These are phyloP conservation scores for Odontocolon sp. DNA, from an alignment of 2,888 invertebrate genomes.

Conservation along the genomic window DNA sequence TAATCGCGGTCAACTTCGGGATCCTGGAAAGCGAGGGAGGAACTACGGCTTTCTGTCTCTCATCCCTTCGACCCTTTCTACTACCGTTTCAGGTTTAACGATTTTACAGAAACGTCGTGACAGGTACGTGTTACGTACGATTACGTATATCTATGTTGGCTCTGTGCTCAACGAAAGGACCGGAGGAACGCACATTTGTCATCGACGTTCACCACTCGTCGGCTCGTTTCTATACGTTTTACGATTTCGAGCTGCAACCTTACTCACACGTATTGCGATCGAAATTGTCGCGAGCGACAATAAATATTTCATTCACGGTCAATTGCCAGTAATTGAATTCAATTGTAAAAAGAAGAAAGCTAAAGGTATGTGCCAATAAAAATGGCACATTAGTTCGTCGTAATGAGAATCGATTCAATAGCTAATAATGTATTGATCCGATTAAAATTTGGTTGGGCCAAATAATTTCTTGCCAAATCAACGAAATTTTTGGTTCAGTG, in stretches of 20 bases:
- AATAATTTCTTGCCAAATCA: too few relatives aligned
- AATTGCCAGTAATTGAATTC: not conserved
- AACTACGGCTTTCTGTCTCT: not conserved
- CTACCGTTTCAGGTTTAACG: conserved; percentile 22
- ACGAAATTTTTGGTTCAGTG: too few relatives aligned
- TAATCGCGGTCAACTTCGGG: conserved; percentile 39
- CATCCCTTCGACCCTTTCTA: not conserved
- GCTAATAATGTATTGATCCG: too few relatives aligned
- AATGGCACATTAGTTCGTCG: not conserved
- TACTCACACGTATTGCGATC: not conserved
- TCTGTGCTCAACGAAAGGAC: not conserved
- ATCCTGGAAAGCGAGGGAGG: too few relatives aligned
- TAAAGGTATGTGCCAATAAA: not conserved
- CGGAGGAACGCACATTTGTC: conserved; percentile 12
- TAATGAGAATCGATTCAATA: too few relatives aligned
- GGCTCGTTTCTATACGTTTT: conserved; percentile 19
- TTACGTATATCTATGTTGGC: not conserved
- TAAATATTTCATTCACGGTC: conserved; percentile 1
- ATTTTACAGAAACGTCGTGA: conserved; percentile 36
- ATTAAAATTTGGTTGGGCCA: too few relatives aligned
- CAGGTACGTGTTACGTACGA: conserved; percentile 30
- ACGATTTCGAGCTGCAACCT: conserved; percentile 27
- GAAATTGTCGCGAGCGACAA: not conserved
- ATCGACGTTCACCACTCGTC: conserved; percentile 10
- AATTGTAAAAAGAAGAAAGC: not conserved